These are phyloP conservation scores for Rhizomys pruinosus DNA, from an alignment of 2,113 vertebrate genomes.

Conservation along the genomic window DNA sequence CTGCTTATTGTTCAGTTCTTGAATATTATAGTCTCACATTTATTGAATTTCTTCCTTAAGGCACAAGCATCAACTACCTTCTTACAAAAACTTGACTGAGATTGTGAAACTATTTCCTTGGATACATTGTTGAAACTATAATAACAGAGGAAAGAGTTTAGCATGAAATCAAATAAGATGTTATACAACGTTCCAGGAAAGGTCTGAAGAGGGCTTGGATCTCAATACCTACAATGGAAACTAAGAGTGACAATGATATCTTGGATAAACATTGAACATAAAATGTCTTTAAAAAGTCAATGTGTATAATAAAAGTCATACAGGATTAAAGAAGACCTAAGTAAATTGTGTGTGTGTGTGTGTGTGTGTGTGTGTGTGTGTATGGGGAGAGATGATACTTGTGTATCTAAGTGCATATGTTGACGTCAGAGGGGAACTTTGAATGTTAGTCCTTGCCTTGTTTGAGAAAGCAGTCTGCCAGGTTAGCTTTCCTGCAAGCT, in stretches of 20 bases:
- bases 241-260: not conserved
- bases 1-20: not conserved
- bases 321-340: not conserved
- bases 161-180: not conserved
- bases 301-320: no score
- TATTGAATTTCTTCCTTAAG: not conserved
- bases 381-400: no score
- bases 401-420: no score
- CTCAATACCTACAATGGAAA: not conserved
- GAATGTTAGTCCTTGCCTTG: no score
- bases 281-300: constrained; percentile 1
- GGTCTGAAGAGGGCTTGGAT: not conserved
- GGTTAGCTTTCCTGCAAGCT: no score
- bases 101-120: not conserved
- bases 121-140: not conserved
- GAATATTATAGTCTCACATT: not conserved
- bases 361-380: no score
- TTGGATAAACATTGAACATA: not conserved
- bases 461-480: no score
- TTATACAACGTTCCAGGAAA: not conserved
- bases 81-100: not conserved
- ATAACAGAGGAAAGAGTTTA: not conserved
- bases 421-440: no score
- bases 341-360: not conserved
- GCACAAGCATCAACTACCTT: not conserved